Evolutionary conservation across 2,797 vertebrate genomes (phyloP).

Genomic region (Pelochelys cantorii): DNA sequence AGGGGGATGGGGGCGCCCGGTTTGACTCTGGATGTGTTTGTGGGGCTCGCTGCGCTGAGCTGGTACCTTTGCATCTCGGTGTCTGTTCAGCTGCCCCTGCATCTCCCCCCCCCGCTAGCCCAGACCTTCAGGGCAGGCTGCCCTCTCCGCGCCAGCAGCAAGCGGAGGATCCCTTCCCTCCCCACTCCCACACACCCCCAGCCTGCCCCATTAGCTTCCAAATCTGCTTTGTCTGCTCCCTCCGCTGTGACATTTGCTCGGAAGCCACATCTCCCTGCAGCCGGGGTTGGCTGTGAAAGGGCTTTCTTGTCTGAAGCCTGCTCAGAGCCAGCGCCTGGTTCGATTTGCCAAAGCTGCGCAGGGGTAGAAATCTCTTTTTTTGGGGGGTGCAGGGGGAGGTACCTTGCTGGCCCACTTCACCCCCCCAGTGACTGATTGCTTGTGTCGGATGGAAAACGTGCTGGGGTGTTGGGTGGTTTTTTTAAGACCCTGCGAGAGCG

Average conservation of each 20-base stretch:
- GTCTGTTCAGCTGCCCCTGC: background rate
- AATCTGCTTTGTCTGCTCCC: background rate
- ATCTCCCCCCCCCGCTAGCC: background rate
- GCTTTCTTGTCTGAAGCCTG: constrained; percentile 24
- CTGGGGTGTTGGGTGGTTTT: background rate
- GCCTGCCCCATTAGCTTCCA: background rate
- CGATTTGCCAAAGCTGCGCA: constrained; percentile 8
- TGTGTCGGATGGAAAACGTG: background rate
- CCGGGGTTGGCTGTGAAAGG: constrained; percentile 32
- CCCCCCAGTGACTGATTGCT: too few relatives aligned
- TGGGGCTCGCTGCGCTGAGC: too few relatives aligned
- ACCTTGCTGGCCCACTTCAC: constrained; percentile 13
- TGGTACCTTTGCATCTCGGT: rapidly evolving
- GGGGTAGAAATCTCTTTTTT: constrained; percentile 25
- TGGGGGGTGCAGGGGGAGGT: background rate
- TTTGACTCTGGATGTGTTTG: background rate
- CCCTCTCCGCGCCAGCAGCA: background rate
- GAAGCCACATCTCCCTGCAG: background rate
- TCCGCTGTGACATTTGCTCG: constrained; percentile 32
- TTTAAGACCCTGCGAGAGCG: background rate
- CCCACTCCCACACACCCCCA: rapidly evolving
- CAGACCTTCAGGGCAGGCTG: background rate
- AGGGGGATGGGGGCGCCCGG: too few relatives aligned
- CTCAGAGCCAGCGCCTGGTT: background rate
- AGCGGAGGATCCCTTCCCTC: background rate